phyloP scores from a whole-genome alignment of 2,797 vertebrate species.

The Hylomyscus alleni region DNA sequence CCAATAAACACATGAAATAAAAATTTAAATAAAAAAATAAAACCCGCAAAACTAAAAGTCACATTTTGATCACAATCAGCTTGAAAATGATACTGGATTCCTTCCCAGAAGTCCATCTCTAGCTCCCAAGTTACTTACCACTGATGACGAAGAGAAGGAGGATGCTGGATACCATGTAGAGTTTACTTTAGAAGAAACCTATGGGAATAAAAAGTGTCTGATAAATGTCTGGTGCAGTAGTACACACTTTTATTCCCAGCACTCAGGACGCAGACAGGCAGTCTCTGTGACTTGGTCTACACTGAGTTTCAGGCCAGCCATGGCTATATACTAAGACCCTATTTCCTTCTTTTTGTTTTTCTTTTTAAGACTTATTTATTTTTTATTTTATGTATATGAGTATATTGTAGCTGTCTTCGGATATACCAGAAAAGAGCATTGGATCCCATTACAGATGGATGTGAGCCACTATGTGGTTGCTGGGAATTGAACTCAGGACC shows the following conservation, averaged over 20 bases:
- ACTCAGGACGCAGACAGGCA: background rate
- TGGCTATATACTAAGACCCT: background rate
- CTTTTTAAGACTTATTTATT: background rate
- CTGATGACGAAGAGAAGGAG: constrained; percentile 89
- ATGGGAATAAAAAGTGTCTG: constrained; percentile 44
- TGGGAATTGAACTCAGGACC: background rate
- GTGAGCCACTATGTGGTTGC: background rate
- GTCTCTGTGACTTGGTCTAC: background rate
- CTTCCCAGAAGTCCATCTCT: constrained; percentile 46
- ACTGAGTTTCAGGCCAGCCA: background rate
- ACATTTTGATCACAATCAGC: constrained; percentile 6
- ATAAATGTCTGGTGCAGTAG: background rate
- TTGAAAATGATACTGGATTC: background rate
- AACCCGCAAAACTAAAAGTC: background rate
- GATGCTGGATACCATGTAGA: constrained; percentile 86
- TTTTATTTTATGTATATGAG: background rate
- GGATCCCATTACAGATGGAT: background rate
- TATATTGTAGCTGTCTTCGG: background rate
- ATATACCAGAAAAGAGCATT: background rate
- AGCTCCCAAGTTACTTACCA: constrained; percentile 88
- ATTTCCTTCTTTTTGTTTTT: background rate
- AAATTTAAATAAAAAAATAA: background rate
- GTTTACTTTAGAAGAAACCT: constrained; percentile 90
- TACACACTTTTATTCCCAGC: background rate
- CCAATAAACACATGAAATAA: background rate